Evolutionary conservation across 2,888 invertebrate genomes (phyloP), one percentile per base, ranked within the genome.

Genomic region (Drosophila hamatofila): DNA sequence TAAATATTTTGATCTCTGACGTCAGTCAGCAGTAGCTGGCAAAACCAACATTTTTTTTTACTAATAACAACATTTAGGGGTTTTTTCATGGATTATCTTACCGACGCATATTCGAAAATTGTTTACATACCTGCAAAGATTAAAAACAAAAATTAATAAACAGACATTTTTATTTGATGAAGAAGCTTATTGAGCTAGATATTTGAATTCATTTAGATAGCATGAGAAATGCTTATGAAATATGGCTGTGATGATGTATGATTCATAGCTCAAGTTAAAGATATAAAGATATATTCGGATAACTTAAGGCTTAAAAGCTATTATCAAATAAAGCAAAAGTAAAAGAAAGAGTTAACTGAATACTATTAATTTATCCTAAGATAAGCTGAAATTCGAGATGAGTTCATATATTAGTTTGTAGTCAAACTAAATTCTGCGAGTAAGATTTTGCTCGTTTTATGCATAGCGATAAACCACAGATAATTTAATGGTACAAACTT

Each of bases 111-210:
- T 63, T 30, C 54, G 33, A 23, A 14, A 25, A 33, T 12, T 44
- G 16, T 33, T n/a, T 65, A 63, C 60, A 25, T 72, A 78, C 75
- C 67, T 74, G 62, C 9, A 48, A 57, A 25, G 16, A 42, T 42
- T 4, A 18, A 11, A 55, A 16, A 16, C 9, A 11, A 6, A 27
- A 21, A 18, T 30, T 16, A 8, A 25, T 52, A 16, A 35, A 23
- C 16, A 21, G 6, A 18, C 2, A 30, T 11, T 30, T 30, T 30
- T 11, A 18, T 18, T 30, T 11, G 4, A 14, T 14, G 6, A 1
- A 1, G 5, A 35, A 35, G 2, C 37, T 6, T 37, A 37, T 37
- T 37, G 6, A n/a, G n/a, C n/a, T 6, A 8, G 16, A 6, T 37
- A 35, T 37, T 6, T 37, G 0, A 37, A 16, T 16, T 16, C 1